Percentiles rank a stretch among this genome's conserved stretches.
Evolutionary conservation across 2,888 invertebrate species (phyloP).

Genomic region (Acleris emargana): DNA sequence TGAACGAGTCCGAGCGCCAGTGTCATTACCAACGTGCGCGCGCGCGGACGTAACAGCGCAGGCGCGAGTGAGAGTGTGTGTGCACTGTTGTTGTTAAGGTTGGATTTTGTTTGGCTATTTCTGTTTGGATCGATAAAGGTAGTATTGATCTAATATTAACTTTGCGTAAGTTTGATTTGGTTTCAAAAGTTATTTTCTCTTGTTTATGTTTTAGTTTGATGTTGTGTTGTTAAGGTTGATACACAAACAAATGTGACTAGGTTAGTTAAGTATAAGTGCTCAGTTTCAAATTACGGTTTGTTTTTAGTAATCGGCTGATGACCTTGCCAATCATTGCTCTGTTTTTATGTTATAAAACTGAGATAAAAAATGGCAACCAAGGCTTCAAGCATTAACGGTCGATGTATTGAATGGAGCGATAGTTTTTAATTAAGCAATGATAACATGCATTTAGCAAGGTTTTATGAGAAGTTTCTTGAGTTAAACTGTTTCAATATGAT

Average conservation of each 20-base stretch:
- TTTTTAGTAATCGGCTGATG: background rate
- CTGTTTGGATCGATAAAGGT: background rate
- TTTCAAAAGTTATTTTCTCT: no score
- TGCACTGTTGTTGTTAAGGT: background rate
- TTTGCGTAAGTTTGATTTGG: no score
- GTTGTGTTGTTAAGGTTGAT: no score
- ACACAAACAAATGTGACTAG: no score
- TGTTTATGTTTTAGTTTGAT: no score
- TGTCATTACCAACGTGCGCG: background rate
- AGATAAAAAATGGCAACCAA: background rate
- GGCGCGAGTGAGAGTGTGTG: slow-evolving; percentile 3
- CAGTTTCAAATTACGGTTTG: background rate
- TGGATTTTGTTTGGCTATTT: slow-evolving; percentile 1
- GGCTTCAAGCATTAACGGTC: background rate
- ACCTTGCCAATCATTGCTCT: slow-evolving; percentile 1
- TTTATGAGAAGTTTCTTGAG: no score
- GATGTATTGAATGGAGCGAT: background rate
- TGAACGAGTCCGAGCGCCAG: slow-evolving; percentile 4
- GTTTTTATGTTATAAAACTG: slow-evolving; percentile 1
- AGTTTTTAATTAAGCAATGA: background rate
- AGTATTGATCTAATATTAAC: background rate
- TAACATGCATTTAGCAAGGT: background rate
- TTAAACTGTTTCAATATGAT: no score
- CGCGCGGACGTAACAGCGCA: background rate
- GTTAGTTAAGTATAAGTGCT: background rate